Base-by-base conservation (phyloP, 1,140 invertebrate genomes). In the Pararge aegeria region DNA sequence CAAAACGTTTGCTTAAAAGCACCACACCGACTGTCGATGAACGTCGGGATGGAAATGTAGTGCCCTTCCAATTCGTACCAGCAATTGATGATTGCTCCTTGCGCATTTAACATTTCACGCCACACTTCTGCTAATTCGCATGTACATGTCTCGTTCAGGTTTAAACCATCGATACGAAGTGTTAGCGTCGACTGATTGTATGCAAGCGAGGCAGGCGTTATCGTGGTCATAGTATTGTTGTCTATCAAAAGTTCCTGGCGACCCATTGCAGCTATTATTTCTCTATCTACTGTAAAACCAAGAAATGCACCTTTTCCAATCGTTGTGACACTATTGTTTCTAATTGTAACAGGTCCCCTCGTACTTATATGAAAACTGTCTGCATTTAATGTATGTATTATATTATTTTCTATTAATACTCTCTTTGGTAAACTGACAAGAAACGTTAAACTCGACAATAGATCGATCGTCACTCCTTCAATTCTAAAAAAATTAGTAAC, bases 401-500 rank as follows among this genome's bases (percentile, higher is more conserved):
- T 70, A 75, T 93, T 94, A 70, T 93, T 93, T 37, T 92, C 91
- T 65, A 96, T 92, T 13, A 91, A 86, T 29, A 94, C 91, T 40
- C 90, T 92, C 66, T 91, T 90, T 64, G 92, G 90, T 48, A 90
- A 89, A 52, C 78, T 91, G 52, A 93, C 86, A 66, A 92, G 91
- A 80, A 95, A 94, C 3, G 93, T 92, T 74, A 94, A 92, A 68
- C 93, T 92, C 49, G 93, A 92, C 15, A 95, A 76, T 50, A 83
- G 83, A 2, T 91, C 81, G 2, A 94, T 82, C 0, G 74, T 75
- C 68, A 93, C 93, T 52, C 93, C 92, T 18, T 92, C 90, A 57
- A 96, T 91, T 19, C 89, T 87, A 24, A 96, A 93, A 49, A 92
- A 91, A 42, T 94, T 87, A 38, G 90, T 90, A 9, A 96, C 93